phyloP scores from a whole-genome alignment of 2,888 invertebrate species.

The Lacanobia oleracea region DNA sequence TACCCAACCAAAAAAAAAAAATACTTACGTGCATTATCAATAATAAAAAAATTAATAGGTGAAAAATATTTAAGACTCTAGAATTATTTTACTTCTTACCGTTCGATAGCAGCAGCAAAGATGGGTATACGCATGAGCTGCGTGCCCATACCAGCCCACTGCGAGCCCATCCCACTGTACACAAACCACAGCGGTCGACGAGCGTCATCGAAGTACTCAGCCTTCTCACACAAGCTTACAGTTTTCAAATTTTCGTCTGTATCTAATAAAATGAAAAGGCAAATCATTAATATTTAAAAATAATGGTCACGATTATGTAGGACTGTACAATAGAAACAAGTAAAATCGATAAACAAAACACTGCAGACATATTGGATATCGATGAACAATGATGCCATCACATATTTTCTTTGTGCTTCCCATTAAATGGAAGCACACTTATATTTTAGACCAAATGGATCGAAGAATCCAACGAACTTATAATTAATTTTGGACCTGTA shows the following conservation, averaged over 20 bases:
- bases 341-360: too few species aligned
- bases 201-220: constrained; percentile 73
- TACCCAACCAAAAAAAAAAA: too few species aligned
- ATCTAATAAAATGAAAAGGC: constrained; percentile 59
- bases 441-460: too few species aligned
- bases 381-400: too few species aligned
- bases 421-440: too few species aligned
- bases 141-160: constrained; percentile 93
- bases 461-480: too few species aligned
- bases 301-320: not conserved
- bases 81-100: constrained; percentile 65
- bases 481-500: too few species aligned
- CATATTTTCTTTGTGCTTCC: too few species aligned
- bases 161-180: constrained; percentile 94
- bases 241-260: constrained; percentile 71
- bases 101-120: constrained; percentile 90
- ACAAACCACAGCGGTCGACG: constrained; percentile 92
- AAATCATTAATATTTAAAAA: not conserved
- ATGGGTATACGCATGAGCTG: constrained; percentile 91
- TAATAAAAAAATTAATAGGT: too few species aligned
- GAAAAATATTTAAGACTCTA: too few species aligned
- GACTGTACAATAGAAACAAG: not conserved
- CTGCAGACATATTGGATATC: too few species aligned
- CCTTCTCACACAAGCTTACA: constrained; percentile 69
- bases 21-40: too few species aligned